Conservation (phyloP, 2,888 invertebrate species). For the Tiliacea aurago region DNA sequence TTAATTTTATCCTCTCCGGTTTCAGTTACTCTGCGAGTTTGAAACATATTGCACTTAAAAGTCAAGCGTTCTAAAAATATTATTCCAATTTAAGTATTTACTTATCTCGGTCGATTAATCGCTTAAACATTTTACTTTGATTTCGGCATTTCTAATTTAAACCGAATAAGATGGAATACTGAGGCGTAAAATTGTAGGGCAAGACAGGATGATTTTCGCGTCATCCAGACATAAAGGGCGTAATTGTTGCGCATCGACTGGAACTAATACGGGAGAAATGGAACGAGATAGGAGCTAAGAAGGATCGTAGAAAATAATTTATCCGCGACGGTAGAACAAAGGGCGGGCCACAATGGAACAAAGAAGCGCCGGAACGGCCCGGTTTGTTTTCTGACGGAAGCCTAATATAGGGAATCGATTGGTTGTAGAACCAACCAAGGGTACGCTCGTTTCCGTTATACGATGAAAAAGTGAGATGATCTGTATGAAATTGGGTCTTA, state of each 20-base stretch:
- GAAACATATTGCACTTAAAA: constrained; percentile 40
- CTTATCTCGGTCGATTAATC: constrained; percentile 64
- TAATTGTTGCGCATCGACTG: constrained; percentile 90
- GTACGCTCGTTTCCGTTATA: constrained; percentile 78
- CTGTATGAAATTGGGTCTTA: constrained; percentile 59
- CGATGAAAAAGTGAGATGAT: constrained; percentile 70
- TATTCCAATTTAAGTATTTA: constrained; percentile 41
- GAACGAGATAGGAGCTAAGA: constrained; percentile 88
- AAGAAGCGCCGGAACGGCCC: constrained; percentile 83
- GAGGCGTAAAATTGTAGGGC: constrained; percentile 88
- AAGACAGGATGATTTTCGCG: constrained; percentile 88
- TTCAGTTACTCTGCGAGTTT: constrained; percentile 32
- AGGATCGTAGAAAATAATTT: constrained; percentile 90
- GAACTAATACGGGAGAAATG: constrained; percentile 90
- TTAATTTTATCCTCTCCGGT: constrained; percentile 45
- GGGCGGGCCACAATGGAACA: constrained; percentile 86
- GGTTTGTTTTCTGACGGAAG: constrained; percentile 88
- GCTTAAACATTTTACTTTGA: constrained; percentile 68
- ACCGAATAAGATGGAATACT: constrained; percentile 82
- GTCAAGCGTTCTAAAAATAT: constrained; percentile 49
- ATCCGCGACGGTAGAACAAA: constrained; percentile 89
- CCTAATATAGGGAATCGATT: constrained; percentile 88
- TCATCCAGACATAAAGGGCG: constrained; percentile 89
- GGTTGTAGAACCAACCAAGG: constrained; percentile 80
- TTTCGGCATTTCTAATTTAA: constrained; percentile 81